phyloP scores from a whole-genome alignment of 2,888 invertebrate species.

The Callimorpha dominula region DNA sequence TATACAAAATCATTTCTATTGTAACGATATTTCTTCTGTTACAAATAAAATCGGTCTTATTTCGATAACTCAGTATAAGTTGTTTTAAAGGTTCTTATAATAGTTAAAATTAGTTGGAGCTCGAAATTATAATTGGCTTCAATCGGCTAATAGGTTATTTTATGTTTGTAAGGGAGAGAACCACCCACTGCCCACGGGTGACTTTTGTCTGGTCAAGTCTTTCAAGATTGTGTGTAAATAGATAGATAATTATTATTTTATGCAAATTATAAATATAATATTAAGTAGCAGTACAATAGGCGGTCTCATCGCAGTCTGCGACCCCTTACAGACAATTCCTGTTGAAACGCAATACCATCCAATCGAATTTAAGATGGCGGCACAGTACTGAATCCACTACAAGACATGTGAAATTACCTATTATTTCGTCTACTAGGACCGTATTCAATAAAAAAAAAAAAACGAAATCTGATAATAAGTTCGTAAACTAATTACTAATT shows the following conservation, averaged over 20 bases:
- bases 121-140: background rate
- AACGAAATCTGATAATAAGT: too few relatives aligned
- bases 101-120: constrained; percentile 7
- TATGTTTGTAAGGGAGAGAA: too few relatives aligned
- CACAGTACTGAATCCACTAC: background rate
- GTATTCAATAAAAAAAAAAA: background rate
- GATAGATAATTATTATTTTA: background rate
- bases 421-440: too few relatives aligned
- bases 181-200: too few relatives aligned
- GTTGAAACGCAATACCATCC: background rate
- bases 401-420: too few relatives aligned
- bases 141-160: background rate
- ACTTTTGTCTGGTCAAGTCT: background rate
- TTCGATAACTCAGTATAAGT: constrained; percentile 15
- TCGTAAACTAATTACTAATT: background rate
- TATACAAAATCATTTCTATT: constrained; percentile 27
- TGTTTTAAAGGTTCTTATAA: constrained; percentile 10
- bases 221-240: background rate
- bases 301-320: background rate
- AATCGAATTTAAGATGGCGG: background rate
- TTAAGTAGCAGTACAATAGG: background rate
- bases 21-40: constrained; percentile 19
- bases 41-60: constrained; percentile 15
- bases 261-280: background rate
- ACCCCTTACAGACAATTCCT: background rate